These are phyloP conservation scores for Polymixis flavicincta DNA, from an alignment of 2,888 invertebrate species.

Conservation along the genomic window DNA sequence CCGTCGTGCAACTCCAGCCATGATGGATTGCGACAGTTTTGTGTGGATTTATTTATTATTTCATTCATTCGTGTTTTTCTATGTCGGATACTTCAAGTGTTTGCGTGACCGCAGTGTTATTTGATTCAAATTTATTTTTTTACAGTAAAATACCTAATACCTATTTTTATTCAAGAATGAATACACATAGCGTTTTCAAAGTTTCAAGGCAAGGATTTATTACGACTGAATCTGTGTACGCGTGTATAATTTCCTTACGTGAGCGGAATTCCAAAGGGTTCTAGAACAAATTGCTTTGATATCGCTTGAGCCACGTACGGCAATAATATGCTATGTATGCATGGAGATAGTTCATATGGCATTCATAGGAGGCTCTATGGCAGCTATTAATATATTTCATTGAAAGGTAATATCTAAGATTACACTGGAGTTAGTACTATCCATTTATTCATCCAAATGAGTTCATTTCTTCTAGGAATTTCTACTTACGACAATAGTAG, in stretches of 20 bases:
- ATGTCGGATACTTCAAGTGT: constrained; percentile 36
- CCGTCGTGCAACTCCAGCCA: constrained; percentile 63
- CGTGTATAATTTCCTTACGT: constrained; percentile 64
- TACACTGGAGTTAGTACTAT: constrained; percentile 12
- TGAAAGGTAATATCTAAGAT: constrained; percentile 39
- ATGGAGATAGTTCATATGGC: constrained; percentile 41
- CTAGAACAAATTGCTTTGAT: constrained; percentile 61
- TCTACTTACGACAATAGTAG: too few relatives aligned
- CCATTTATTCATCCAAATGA: constrained; percentile 4
- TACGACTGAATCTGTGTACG: constrained; percentile 55
- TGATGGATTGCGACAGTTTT: constrained; percentile 76
- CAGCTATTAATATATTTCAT: constrained; percentile 51
- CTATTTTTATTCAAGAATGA: constrained; percentile 34
- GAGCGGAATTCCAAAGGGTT: constrained; percentile 49
- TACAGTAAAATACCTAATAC: constrained; percentile 7
- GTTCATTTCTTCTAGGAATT: background rate
- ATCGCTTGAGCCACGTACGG: constrained; percentile 50
- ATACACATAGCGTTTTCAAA: constrained; percentile 39
- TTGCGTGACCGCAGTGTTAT: constrained; percentile 57
- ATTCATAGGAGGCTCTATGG: constrained; percentile 38
- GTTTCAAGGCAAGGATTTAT: constrained; percentile 56
- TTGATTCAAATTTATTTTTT: constrained; percentile 44
- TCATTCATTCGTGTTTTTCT: constrained; percentile 55
- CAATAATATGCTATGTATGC: constrained; percentile 57
- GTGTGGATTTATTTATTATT: constrained; percentile 71